Evolutionary conservation across 2,888 invertebrate genomes (phyloP), one percentile per base, ranked within the genome.

Genomic region (Drosophila dives): DNA sequence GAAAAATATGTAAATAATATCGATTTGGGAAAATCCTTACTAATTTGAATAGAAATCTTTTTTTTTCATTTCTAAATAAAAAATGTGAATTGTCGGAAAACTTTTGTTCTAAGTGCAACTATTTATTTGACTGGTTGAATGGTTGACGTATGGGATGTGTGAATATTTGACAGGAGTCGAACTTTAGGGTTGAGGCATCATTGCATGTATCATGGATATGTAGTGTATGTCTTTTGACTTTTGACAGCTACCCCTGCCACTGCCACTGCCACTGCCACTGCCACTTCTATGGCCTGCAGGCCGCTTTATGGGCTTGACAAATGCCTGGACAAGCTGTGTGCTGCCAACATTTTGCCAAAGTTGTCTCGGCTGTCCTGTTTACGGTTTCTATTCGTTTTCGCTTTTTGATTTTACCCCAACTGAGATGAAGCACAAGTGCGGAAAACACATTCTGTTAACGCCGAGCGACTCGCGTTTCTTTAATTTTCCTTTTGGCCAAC

Each of bases 61-160:
- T 36, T 15, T 15, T 17, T n/a, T n/a, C n/a, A 36, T 15, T 5
- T 36, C 15, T 36, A 15, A 36, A 36, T 36, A 12, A 15, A 15
- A 36, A 36, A 6, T 15, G 0, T 36, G 6, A 36, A 36, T 15
- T 36, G 15, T 15, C 36, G 15, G 15, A 7, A 36, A 36, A 36
- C 7, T 36, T 36, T 15, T 15, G 6, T 36, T 36, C 36, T 6
- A 15, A 36, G 36, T 36, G 36, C 3, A 55, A 72, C 80, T 75
- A 72, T 71, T 76, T 79, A 65, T 76, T 79, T 86, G 79, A 84
- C 82, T 79, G 80, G 81, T 69, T 64, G 77, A 67, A 62, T 67
- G 72, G 42, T 12, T 56, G 56, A 38, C 32, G 34, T 40, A 26
- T 26, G 26, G 58, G 12, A 48, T 40, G 73, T 15, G 20, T 15